Evolutionary conservation across 2,888 invertebrate genomes (phyloP), one percentile per base, ranked within the genome.

Genomic region (Drosophila recens): DNA sequence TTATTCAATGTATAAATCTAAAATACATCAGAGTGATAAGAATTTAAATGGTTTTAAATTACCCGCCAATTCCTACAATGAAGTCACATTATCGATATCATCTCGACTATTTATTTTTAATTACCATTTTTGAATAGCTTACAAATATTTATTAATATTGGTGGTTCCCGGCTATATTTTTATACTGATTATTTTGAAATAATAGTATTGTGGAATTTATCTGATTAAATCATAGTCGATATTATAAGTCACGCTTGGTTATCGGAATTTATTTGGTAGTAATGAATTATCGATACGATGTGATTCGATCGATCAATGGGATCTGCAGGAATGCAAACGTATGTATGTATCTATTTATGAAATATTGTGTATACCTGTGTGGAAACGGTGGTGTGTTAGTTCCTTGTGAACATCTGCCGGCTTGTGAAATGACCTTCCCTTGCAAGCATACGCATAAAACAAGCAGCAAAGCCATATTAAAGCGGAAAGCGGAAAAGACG

Each of bases 331-430:
- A 10, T 27, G 15, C 45, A 34, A n/a, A n/a, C n/a, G n/a, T 17
- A 17, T 17, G 36, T 52, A 23, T 33, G 15, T 61, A 62, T 73
- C 45, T 59, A 69, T 63, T 17, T 63, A 27, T 42, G 46, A 48
- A 65, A 42, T 58, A 38, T 56, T 74, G 69, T 79, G 64, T 79
- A 69, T 76, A 76, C 79, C 75, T 74, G 79, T 17, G 45, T 69
- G 10, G 23, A 69, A 78, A 75, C 69, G 75, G 79, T 76, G 75
- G 75, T 76, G 75, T 69, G 75, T 79, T 67, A 48, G 64, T 58
- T 69, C 59, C 65, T 65, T 53, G 30, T 57, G 65, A 76, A 76
- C 75, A 76, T 76, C 75, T 76, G 75, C 75, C 75, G 75, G 75
- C 70, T 79, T 79, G 64, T 69, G 65, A 74, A 79, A 76, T 76